Evolutionary conservation across 2,797 vertebrate genomes (phyloP).

Genomic region (Melanogrammus aeglefinus): DNA sequence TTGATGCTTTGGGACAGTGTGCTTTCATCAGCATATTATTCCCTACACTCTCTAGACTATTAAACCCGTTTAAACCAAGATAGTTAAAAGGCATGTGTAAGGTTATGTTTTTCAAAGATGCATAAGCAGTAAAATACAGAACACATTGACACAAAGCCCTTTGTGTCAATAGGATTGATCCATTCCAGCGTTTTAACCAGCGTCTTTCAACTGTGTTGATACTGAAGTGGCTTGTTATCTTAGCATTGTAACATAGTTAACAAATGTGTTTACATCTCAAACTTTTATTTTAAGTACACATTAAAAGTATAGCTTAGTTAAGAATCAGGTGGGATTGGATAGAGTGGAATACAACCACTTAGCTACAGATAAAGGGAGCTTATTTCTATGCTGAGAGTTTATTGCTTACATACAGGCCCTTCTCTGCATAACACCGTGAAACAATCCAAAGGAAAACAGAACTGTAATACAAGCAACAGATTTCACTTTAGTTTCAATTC

Average conservation of each 20-base stretch:
- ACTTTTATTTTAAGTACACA: not conserved
- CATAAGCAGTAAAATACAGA: not conserved
- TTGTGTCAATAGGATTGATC: not conserved
- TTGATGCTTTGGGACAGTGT: not conserved
- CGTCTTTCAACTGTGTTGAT: too few relatives aligned
- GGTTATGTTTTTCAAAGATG: not conserved
- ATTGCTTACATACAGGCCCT: slow-evolving; percentile 65
- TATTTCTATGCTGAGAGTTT: not conserved
- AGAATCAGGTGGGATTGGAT: not conserved
- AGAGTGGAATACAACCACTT: not conserved
- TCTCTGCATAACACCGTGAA: slow-evolving; percentile 74
- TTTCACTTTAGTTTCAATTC: slow-evolving; percentile 86
- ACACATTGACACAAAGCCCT: not conserved
- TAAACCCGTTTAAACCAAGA: not conserved
- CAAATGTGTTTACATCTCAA: not conserved
- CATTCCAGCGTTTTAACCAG: not conserved
- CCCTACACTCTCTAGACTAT: not conserved
- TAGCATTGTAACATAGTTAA: not conserved
- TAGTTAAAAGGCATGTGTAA: not conserved
- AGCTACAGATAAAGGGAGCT: not conserved
- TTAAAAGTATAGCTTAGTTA: not conserved
- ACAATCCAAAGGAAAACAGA: slow-evolving; percentile 82
- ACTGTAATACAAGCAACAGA: slow-evolving; percentile 82
- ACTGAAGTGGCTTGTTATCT: too few relatives aligned
- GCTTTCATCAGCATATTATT: not conserved